phyloP scores from a whole-genome alignment of 2,113 vertebrate species.

The Upupa epops region DNA sequence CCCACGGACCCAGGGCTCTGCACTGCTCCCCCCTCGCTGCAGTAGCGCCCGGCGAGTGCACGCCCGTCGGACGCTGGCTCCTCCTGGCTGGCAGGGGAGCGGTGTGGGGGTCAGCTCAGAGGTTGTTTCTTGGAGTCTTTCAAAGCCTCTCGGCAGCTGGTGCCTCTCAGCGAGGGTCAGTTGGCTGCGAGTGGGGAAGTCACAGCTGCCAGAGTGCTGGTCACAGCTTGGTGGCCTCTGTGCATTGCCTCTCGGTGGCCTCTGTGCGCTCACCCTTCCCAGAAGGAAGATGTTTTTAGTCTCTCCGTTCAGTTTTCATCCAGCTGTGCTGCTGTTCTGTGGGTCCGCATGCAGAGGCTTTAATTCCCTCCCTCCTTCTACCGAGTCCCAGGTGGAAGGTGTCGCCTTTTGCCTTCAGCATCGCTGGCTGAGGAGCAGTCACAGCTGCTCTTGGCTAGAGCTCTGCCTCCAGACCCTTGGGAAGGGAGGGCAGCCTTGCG shows the following conservation, averaged over 20 bases:
- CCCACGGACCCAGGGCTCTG: not conserved
- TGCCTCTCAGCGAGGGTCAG: fast-evolving
- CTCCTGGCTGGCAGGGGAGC: not conserved
- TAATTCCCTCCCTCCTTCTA: not conserved
- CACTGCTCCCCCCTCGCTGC: not conserved
- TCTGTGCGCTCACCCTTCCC: not conserved
- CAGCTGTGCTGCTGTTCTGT: not conserved
- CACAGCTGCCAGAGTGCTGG: not conserved
- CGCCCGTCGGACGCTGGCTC: fast-evolving
- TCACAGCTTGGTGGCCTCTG: not conserved
- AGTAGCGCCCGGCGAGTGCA: fast-evolving
- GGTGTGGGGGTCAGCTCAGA: not conserved
- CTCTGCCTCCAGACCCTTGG: not conserved
- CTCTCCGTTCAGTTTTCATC: not conserved
- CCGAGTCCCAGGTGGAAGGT: fast-evolving
- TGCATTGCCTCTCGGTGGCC: slow-evolving; percentile 20
- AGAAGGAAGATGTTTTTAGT: slow-evolving; percentile 29
- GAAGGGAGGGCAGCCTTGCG: not conserved
- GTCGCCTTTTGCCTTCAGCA: not conserved
- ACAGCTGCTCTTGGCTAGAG: not conserved
- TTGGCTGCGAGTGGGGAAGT: not conserved
- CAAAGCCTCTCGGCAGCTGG: fast-evolving
- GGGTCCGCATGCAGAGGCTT: not conserved
- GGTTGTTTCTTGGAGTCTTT: not conserved
- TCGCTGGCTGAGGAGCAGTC: not conserved